Conservation (phyloP, 2,113 vertebrate species). For the Patagioenas fasciata region DNA sequence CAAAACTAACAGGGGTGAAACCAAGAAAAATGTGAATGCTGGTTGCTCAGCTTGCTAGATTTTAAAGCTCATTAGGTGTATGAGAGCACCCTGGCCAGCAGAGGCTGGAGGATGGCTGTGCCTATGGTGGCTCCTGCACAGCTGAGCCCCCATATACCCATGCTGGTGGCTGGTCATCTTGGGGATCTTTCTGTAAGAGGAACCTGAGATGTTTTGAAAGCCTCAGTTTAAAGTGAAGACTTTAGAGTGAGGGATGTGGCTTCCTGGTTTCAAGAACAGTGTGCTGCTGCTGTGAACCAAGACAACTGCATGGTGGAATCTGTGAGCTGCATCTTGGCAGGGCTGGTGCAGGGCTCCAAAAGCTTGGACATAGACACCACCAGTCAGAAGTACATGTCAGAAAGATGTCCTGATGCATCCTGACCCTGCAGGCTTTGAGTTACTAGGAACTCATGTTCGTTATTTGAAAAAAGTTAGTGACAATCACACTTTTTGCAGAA, state of each 20-base stretch:
- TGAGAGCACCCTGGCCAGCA: not conserved
- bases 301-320: not conserved
- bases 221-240: not conserved
- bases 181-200: not conserved
- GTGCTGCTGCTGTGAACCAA: not conserved
- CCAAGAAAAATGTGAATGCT: not conserved
- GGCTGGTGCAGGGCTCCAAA: not conserved
- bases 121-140: accelerated
- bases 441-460: not conserved
- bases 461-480: not conserved
- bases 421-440: not conserved
- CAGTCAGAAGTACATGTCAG: not conserved
- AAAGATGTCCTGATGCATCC: not conserved
- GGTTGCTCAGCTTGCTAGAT: not conserved
- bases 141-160: too few relatives aligned
- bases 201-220: not conserved
- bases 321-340: not conserved
- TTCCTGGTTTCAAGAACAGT: not conserved
- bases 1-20: not conserved
- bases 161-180: not conserved
- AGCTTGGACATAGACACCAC: not conserved
- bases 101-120: not conserved
- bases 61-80: not conserved
- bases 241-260: not conserved
- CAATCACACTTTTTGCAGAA: not conserved